phyloP scores from a whole-genome alignment of 2,113 vertebrate species.

The Hippocampus zosterae region DNA sequence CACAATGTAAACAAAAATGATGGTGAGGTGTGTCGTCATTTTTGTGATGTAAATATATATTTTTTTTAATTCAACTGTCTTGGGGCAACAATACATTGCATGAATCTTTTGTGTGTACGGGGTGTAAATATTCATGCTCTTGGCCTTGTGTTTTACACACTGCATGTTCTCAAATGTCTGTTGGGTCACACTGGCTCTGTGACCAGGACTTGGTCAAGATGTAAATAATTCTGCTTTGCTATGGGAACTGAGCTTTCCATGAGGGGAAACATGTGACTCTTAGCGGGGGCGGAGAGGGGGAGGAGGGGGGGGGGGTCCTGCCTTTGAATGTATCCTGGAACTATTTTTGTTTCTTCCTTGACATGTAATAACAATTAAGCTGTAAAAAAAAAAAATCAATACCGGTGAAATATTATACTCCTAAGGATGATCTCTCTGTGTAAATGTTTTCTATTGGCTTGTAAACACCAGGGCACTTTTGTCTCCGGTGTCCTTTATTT shows the following conservation, averaged over 20 bases:
- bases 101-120: constrained; percentile 31
- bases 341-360: constrained; percentile 42
- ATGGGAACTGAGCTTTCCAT: constrained; percentile 55
- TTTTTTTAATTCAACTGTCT: constrained; percentile 8
- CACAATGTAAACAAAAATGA: constrained; percentile 14
- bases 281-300: neutral
- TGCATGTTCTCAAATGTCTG: constrained; percentile 56
- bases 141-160: constrained; percentile 40
- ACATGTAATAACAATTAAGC: constrained; percentile 45
- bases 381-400: constrained; percentile 44
- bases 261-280: constrained; percentile 58
- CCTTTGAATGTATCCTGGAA: constrained; percentile 44
- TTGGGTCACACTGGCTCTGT: constrained; percentile 67
- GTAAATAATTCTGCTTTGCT: constrained; percentile 67
- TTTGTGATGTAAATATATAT: constrained; percentile 14
- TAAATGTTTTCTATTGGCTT: constrained; percentile 49
- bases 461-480: constrained; percentile 26
- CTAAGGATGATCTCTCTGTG: constrained; percentile 37
- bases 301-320: neutral
- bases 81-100: constrained; percentile 14
- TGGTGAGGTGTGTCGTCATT: constrained; percentile 8
- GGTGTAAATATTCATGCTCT: constrained; percentile 66
- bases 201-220: constrained; percentile 56
- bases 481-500: constrained; percentile 37
- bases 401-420: constrained; percentile 51